Evolutionary conservation across 2,888 invertebrate species (phyloP).

Genomic region (Omphaloscelis lunosa): DNA sequence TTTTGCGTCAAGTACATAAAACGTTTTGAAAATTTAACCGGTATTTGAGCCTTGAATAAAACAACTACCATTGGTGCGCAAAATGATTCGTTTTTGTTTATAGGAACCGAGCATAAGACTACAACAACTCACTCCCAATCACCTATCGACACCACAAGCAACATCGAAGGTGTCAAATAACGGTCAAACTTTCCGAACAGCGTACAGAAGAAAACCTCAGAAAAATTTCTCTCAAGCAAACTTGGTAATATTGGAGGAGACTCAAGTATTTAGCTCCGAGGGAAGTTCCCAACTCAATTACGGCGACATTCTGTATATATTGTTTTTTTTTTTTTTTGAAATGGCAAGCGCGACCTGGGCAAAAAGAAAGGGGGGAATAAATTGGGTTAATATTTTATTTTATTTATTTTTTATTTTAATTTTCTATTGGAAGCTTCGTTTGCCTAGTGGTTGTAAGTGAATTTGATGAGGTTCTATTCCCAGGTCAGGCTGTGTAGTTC

Average conservation of each 20-base stretch:
- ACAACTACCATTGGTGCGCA: too few species aligned
- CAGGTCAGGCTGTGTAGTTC: neutral
- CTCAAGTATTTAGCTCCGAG: constrained; percentile 54
- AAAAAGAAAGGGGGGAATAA: rapidly evolving
- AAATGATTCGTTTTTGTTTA: too few species aligned
- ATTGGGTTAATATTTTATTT: too few species aligned
- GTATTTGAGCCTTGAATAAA: too few species aligned
- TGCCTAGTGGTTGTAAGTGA: neutral
- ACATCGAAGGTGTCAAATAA: constrained; percentile 30
- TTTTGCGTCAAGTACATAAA: too few species aligned
- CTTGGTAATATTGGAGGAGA: constrained; percentile 41
- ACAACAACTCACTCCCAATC: neutral
- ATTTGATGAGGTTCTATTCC: neutral
- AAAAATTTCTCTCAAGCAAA: constrained; percentile 22
- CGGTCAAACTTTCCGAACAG: constrained; percentile 15
- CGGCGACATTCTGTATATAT: constrained; percentile 47
- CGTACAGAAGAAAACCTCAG: constrained; percentile 16
- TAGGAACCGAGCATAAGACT: too few species aligned
- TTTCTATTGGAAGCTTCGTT: neutral
- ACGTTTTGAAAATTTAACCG: too few species aligned
- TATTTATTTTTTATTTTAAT: too few species aligned
- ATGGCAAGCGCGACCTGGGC: constrained; percentile 4
- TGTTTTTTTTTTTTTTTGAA: constrained; percentile 52
- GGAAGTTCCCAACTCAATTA: constrained; percentile 60
- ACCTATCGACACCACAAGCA: neutral